phyloP scores from a whole-genome alignment of 2,113 vertebrate species.

The Formicarius rufipectus region DNA sequence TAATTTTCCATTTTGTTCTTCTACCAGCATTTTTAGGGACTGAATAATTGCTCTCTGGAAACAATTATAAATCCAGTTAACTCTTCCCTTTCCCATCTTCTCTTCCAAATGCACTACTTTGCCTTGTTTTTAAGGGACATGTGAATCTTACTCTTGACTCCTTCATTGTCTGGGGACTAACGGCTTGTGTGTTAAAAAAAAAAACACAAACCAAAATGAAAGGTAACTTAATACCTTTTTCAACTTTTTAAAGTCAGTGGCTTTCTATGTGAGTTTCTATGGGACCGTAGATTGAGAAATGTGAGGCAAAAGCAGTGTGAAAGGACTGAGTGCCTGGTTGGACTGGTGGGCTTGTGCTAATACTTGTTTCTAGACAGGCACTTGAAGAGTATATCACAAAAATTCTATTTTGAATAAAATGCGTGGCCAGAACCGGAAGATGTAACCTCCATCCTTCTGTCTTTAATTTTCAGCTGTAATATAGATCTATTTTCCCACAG shows the following conservation, averaged over 20 bases:
- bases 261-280: background rate
- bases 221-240: background rate
- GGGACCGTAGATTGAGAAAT: background rate
- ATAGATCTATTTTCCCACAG: background rate
- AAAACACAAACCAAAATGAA: background rate
- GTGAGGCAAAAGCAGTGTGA: background rate
- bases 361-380: background rate
- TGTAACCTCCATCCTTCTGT: background rate
- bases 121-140: background rate
- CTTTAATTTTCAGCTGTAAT: constrained; percentile 15
- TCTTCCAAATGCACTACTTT: background rate
- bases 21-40: constrained; percentile 38
- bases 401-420: background rate
- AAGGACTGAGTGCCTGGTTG: background rate
- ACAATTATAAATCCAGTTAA: constrained; percentile 46
- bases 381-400: background rate
- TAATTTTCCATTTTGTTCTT: constrained; percentile 48
- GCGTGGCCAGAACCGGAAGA: background rate
- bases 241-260: background rate
- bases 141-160: background rate
- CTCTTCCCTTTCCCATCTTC: constrained; percentile 23
- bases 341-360: background rate
- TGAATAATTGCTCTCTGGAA: constrained; percentile 47
- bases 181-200: background rate
- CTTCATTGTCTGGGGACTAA: background rate